Evolutionary conservation across 2,888 invertebrate species (phyloP).

Genomic region (Kryphioiulus occultus): DNA sequence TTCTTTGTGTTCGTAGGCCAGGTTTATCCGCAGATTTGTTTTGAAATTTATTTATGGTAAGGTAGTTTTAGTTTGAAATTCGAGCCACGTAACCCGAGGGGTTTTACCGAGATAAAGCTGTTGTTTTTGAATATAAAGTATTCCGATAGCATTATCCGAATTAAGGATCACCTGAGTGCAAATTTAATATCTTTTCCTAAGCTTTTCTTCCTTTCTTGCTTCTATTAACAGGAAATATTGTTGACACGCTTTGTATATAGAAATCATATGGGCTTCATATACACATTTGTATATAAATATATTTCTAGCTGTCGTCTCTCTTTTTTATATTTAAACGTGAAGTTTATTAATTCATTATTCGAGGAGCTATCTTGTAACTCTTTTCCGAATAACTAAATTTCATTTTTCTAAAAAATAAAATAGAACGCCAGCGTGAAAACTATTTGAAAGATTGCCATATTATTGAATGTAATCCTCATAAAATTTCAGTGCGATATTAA

Average conservation of each 20-base stretch:
- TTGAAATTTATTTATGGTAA: background rate
- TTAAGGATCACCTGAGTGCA: constrained; percentile 21
- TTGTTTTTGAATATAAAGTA: background rate
- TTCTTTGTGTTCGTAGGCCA: background rate
- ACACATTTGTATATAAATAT: constrained; percentile 25
- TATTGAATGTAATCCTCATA: background rate
- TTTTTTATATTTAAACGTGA: constrained; percentile 8
- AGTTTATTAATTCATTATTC: background rate
- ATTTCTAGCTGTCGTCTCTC: constrained; percentile 30
- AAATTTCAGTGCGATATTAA: constrained; percentile 26
- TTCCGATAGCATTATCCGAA: background rate
- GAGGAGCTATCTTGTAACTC: background rate
- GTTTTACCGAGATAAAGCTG: background rate
- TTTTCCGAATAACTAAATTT: constrained; percentile 22
- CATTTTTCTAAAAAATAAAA: constrained; percentile 28
- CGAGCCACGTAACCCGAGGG: background rate
- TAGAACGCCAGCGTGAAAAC: background rate
- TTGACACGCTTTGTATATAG: constrained; percentile 17
- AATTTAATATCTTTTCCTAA: background rate
- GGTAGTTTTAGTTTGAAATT: background rate
- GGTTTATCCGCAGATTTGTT: background rate
- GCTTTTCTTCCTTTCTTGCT: background rate
- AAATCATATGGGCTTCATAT: constrained; percentile 35
- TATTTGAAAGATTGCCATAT: background rate
- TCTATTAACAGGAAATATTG: background rate